Conservation (phyloP, 2,888 invertebrate genomes). For the Eupeodes luniger region DNA sequence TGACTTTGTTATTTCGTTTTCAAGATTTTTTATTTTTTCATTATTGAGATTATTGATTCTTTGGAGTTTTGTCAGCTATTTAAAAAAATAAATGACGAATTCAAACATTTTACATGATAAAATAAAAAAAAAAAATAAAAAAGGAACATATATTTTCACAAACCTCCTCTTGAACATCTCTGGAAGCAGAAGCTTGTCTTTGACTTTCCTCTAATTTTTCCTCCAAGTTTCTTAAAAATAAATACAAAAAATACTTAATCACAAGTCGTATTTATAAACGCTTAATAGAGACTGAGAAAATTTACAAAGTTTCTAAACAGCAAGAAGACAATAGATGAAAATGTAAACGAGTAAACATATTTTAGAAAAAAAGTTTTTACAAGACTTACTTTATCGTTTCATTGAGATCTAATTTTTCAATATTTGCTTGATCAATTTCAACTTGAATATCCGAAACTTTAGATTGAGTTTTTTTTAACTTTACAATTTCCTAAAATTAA, state of each 20-base stretch:
- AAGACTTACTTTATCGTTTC: conserved; percentile 34
- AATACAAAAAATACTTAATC: neutral
- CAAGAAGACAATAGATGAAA: too few relatives aligned
- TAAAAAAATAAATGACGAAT: neutral
- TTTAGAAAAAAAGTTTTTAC: neutral
- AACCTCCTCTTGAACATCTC: conserved; percentile 42
- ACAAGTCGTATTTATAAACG: neutral
- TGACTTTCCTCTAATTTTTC: conserved; percentile 6
- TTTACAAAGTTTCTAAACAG: too few relatives aligned
- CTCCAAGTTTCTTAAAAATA: conserved; percentile 31
- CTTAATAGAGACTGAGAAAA: neutral
- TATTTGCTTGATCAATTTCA: neutral
- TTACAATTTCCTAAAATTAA: conserved; percentile 24
- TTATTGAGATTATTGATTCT: conserved; percentile 76
- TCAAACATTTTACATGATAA: neutral
- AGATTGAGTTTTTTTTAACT: neutral
- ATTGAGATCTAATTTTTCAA: conserved; percentile 27
- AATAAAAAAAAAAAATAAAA: neutral
- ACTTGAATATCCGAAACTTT: neutral
- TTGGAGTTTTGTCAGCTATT: conserved; percentile 56
- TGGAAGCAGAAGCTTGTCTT: neutral
- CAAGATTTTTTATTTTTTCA: conserved; percentile 77
- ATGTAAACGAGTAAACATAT: too few relatives aligned
- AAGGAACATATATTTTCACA: neutral
- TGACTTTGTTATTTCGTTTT: conserved; percentile 77